Conservation (phyloP, 2,888 invertebrate genomes). For the Ophonus ardosiacus region DNA sequence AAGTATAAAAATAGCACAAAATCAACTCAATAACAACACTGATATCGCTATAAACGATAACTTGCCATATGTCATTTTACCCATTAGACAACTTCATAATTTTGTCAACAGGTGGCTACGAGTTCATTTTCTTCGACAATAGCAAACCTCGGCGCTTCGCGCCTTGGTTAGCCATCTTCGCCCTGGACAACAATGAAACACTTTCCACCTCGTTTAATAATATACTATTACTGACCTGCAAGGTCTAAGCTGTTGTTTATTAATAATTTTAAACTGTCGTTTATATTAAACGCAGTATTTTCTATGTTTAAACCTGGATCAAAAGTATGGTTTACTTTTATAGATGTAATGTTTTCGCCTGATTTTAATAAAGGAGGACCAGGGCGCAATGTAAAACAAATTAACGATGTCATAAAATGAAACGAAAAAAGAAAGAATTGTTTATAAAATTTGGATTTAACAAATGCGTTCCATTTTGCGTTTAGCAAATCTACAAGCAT, state of each 20-base stretch:
- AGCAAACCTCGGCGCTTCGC: too few species aligned
- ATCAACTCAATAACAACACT: too few species aligned
- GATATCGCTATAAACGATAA: too few species aligned
- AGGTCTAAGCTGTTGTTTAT: slow-evolving; percentile 47
- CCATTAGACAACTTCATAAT: too few species aligned
- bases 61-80: too few species aligned
- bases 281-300: neutral
- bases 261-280: slow-evolving; percentile 29
- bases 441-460: slow-evolving; percentile 94
- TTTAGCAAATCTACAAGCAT: slow-evolving; percentile 94
- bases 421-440: slow-evolving; percentile 94
- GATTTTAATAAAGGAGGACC: slow-evolving; percentile 80
- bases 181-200: too few species aligned
- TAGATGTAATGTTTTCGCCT: slow-evolving; percentile 69
- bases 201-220: too few species aligned
- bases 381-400: slow-evolving; percentile 93
- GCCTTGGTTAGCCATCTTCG: too few species aligned
- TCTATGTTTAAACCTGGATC: slow-evolving; percentile 19
- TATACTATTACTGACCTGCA: slow-evolving; percentile 21
- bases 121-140: too few species aligned
- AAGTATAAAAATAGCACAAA: too few species aligned
- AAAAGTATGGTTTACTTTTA: slow-evolving; percentile 21
- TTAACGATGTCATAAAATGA: slow-evolving; percentile 92
- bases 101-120: too few species aligned
- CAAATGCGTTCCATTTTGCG: slow-evolving; percentile 99